Conservation (phyloP, 2,113 vertebrate species). For the Jacana jacana region DNA sequence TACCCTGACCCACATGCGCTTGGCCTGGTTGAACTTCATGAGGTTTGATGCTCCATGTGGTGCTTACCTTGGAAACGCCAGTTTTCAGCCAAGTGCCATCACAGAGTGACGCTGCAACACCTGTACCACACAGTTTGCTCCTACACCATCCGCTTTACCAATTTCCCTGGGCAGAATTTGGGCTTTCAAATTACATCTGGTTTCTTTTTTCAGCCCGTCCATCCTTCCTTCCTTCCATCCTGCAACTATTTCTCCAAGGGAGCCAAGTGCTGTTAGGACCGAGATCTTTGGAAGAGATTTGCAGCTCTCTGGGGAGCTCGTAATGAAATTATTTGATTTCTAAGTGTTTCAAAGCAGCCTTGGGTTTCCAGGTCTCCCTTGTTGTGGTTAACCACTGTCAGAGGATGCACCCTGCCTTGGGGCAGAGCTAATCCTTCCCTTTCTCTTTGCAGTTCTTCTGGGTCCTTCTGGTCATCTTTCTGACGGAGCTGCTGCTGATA, state of each 20-base stretch:
- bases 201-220: not conserved
- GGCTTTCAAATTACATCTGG: not conserved
- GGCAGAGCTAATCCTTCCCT: not conserved
- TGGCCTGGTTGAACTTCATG: too few relatives aligned
- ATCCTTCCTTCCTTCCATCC: not conserved
- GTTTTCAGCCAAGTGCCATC: not conserved
- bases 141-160: not conserved
- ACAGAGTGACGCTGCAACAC: not conserved
- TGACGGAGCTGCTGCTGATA: slow-evolving; percentile 78
- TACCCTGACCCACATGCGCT: too few relatives aligned
- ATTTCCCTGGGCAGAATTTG: fast-evolving
- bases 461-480: slow-evolving; percentile 82
- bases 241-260: not conserved
- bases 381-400: not conserved
- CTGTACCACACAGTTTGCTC: not conserved
- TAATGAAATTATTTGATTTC: not conserved
- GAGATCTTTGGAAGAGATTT: not conserved
- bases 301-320: not conserved
- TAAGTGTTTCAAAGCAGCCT: not conserved
- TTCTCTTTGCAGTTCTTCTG: slow-evolving; percentile 82
- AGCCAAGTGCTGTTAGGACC: not conserved
- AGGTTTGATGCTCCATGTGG: too few relatives aligned
- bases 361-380: not conserved
- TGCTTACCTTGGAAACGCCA: not conserved
- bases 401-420: not conserved